Conservation (phyloP, 2,797 vertebrate genomes). For the Sebastes minor region DNA sequence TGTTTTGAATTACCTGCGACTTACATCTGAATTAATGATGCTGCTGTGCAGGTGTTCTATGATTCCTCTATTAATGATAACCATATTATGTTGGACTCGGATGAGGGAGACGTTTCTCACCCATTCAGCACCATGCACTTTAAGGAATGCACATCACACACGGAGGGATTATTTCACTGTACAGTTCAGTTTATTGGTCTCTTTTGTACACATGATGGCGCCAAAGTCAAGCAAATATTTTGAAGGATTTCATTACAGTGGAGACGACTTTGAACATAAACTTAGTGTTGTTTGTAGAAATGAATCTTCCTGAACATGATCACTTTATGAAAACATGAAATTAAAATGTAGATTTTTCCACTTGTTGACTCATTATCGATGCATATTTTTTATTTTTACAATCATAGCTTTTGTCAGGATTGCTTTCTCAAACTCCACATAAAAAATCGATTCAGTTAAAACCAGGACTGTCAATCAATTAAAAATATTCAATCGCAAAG, state of each 20-base stretch:
- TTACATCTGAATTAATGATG: not conserved
- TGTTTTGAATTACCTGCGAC: not conserved
- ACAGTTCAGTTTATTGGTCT: not conserved
- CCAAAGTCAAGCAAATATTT: constrained; percentile 44
- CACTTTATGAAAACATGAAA: not conserved
- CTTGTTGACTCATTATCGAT: not conserved
- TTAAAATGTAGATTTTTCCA: not conserved
- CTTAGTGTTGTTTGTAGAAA: not conserved
- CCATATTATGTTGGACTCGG: not conserved
- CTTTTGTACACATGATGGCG: constrained; percentile 71
- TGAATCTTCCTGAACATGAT: not conserved
- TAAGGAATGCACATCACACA: not conserved
- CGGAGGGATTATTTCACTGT: not conserved
- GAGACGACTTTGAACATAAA: not conserved
- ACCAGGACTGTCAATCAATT: no score
- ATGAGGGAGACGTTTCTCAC: not conserved
- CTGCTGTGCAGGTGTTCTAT: not conserved
- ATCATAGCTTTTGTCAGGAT: not conserved
- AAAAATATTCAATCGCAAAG: no score
- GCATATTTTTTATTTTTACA: not conserved
- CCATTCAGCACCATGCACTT: not conserved
- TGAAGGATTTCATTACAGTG: not conserved
- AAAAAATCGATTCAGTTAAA: not conserved
- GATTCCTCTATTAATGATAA: not conserved
- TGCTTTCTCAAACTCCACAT: fast-evolving